Base-by-base conservation (phyloP, 2,888 invertebrate genomes). In the Asteroscopus sphinx region DNA sequence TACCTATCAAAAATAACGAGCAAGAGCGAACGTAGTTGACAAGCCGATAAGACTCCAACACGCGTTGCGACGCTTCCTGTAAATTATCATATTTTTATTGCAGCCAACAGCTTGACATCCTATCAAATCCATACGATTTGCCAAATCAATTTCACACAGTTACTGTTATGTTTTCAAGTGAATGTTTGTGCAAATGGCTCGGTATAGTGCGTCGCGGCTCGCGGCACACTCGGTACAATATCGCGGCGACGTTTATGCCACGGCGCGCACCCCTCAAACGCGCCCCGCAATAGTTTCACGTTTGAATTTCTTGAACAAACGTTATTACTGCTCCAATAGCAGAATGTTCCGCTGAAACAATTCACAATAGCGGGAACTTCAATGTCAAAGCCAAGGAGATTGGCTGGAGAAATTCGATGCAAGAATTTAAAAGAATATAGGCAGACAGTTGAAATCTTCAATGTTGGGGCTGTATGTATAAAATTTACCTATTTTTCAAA, bases 231-330 rank as follows among this genome's bases (percentile, higher is more conserved):
- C 56, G 58, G 52, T 77, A 82, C 82, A 84, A 86, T 87, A 86
- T 85, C 81, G 82, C 74, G 71, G 64, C 71, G 76, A 79, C 79
- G 78, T 80, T 82, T 79, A 81, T 80, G 81, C 80, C 75, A 71
- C 79, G 73, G 63, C 76, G 79, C 83, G 78, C 70, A 52, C 80
- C 75, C 79, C 79, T 77, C 73, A 42, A 60, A 54, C 66, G 74
- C 77, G 80, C 81, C 64, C 74, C 85, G 82, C 88, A 89, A 91
- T 89, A 91, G 90, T 90, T 91, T 81, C 87, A 80, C 88, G 88
- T 90, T 90, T 90, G 90, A 90, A 91, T 91, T 90, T 90, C 90
- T 89, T 86, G 87, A 88, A 86, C 90, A 90, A 91, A 91, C 89
- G 88, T 89, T 91, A 91, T 92, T 92, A 91, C 90, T 85, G 86